Base-by-base conservation (phyloP, 2,888 invertebrate genomes). In the Epistrophe eligans region DNA sequence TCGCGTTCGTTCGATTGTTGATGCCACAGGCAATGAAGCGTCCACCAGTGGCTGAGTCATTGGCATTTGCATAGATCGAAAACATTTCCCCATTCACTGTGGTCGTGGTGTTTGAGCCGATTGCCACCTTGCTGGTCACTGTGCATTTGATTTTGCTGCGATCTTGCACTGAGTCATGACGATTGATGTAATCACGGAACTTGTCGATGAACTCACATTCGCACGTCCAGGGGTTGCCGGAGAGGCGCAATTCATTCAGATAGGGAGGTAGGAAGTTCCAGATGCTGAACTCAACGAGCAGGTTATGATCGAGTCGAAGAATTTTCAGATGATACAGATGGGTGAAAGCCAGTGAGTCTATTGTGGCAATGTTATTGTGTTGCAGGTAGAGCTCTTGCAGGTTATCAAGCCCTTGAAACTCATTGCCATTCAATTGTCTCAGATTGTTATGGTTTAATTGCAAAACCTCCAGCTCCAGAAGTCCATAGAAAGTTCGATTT, bases 401-500 rank as follows among this genome's bases (percentile, higher is more conserved):
- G 92, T 95, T 96, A 91, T 97, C 97, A 89, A 98, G 93, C 66
- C 96, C 96, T 89, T 96, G 95, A 91, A 98, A 94, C 93, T 98
- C 98, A 91, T 96, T 96, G 79, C 98, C 98, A 90, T 96, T 94
- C 89, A 98, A 94, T 89, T 96, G 95, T 91, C 95, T 95, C 90
- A 98, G 95, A 91, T 95, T 95, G 93, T 98, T 98, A 93, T 97
- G 96, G 92, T 98, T 97, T 91, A 98, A 94, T 93, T 98, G 98
- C 89, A 98, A 94, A 88, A 96, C 95, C 88, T 95, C 95, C 90
- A 98, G 94, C 90, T 97, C 95, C 91, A 96, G 95, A 91, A 98
- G 94, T 72, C 98, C 98, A 93, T 97, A 97, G 94, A 98, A 98
- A 40, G 98, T 98, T 92, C 97, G 96, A 94, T 98, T 98, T 92